A percentile compares a stretch with the other conserved stretches of the same genome.
These are phyloP conservation scores for Argyresthia goedartella DNA, from an alignment of 2,888 invertebrate species.

Conservation along the genomic window DNA sequence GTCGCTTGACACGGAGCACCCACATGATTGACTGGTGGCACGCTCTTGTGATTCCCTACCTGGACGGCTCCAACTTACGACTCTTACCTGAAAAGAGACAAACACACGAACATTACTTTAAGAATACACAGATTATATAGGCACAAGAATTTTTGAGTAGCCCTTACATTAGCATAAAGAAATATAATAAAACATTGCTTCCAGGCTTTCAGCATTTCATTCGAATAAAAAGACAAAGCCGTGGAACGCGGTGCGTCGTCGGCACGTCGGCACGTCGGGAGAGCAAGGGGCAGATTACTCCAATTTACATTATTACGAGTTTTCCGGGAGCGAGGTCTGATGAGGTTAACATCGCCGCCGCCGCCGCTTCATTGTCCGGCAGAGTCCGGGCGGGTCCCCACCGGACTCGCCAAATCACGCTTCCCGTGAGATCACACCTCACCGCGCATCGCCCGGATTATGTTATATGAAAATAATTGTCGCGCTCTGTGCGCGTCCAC, in stretches of 20 bases:
- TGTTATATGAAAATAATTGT: slow-evolving; percentile 63
- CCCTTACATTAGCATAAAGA: not conserved
- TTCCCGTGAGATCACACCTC: slow-evolving; percentile 45
- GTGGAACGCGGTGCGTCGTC: slow-evolving; percentile 5
- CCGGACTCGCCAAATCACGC: slow-evolving; percentile 37
- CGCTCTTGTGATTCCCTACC: not conserved
- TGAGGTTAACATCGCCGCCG: slow-evolving; percentile 14
- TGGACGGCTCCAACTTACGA: not conserved
- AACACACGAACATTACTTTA: too few relatives aligned
- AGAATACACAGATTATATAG: too few relatives aligned
- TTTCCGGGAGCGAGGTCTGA: slow-evolving; percentile 31
- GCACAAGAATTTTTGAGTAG: too few relatives aligned
- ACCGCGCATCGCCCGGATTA: slow-evolving; percentile 41
- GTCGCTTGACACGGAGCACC: not conserved
- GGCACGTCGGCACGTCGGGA: slow-evolving; percentile 14
- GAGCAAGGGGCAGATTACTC: slow-evolving; percentile 37
- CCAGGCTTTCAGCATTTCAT: slow-evolving; percentile 1
- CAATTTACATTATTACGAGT: slow-evolving; percentile 52
- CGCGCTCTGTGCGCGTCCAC: slow-evolving; percentile 44
- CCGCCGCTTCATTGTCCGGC: not conserved
- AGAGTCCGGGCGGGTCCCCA: not conserved
- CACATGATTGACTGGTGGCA: not conserved
- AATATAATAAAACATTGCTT: not conserved
- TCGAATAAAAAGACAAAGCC: not conserved
- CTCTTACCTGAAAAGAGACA: slow-evolving; percentile 1